Conservation (phyloP, 2,113 vertebrate species). For the Atlantisia rogersi region DNA sequence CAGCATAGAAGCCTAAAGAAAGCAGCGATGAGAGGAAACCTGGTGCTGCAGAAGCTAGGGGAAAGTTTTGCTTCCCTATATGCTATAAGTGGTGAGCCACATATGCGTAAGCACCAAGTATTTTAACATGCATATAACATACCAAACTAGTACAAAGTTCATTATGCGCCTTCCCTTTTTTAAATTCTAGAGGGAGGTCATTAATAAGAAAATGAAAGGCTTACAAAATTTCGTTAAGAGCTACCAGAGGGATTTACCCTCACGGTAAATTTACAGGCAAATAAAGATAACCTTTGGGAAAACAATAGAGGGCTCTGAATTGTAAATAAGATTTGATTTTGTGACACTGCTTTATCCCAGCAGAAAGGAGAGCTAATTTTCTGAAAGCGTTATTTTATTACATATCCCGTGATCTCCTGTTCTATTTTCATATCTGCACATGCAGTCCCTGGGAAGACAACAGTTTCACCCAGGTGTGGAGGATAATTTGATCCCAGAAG, state of each 20-base stretch:
- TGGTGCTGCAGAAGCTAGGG: background rate
- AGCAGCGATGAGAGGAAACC: background rate
- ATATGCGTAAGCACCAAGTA: background rate
- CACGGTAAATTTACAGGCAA: background rate
- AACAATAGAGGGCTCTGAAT: background rate
- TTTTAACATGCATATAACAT: background rate
- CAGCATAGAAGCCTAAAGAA: background rate
- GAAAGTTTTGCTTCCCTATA: background rate
- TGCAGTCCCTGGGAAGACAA: background rate
- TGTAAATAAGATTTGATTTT: background rate
- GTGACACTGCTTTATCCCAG: background rate
- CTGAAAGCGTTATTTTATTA: background rate
- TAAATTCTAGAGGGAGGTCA: background rate
- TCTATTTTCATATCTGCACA: background rate
- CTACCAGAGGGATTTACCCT: background rate
- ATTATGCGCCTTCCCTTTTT: background rate
- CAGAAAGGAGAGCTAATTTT: background rate
- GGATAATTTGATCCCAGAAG: conserved; percentile 18
- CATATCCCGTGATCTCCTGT: background rate
- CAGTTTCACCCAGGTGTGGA: background rate
- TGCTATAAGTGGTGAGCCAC: background rate
- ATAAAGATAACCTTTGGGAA: background rate
- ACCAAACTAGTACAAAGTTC: background rate
- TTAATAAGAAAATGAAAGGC: background rate
- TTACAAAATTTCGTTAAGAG: background rate